Evolutionary conservation across 2,888 invertebrate species (phyloP), one percentile per base, ranked within the genome.

Genomic region (Cosmorhoe ocellata): DNA sequence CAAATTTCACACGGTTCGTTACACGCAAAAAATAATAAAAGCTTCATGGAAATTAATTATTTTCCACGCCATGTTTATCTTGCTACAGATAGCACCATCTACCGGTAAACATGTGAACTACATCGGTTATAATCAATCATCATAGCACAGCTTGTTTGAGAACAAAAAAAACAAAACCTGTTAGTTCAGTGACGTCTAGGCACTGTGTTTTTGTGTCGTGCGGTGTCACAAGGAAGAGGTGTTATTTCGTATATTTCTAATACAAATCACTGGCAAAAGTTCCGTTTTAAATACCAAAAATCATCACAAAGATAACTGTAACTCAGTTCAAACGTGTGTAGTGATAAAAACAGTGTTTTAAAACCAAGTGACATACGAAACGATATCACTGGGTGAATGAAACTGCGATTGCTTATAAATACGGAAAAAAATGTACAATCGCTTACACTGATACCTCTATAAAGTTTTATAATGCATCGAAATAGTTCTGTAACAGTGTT

Each of bases 151-250:
- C 52, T 58, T 59, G 63, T 58, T 55, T 54, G 66, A 64, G 64
- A 72, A 63, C 69, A 69, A 70, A 75, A 81, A 82, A 79, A 79
- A 71, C 68, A 71, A 77, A 87, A 86, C 86, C 85, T 79, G 84
- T 84, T 81, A 75, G 76, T 78, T 58, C 67, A 71, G 70, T 89
- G 88, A 86, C 87, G 86, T 84, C 73, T 75, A 47, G 44, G 31
- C 63, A 61, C 63, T 60, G 69, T 86, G 84, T 84, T 85, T 86
- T 82, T 85, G 75, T 81, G 80, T 71, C 74, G 79, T 70, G 73
- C 70, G 71, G 69, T 66, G 71, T 71, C 66, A 58, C 53, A 56
- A 61, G 61, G 51, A 30, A 53, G 42, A 50, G 43, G 51, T 61
- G 57, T 56, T 56, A 47, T 47, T 58, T 48, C 56, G 56, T 58